Percentiles rank a stretch among this genome's conserved stretches.
These are phyloP conservation scores for Natator depressus DNA, from an alignment of 2,113 vertebrate genomes.

Conservation along the genomic window DNA sequence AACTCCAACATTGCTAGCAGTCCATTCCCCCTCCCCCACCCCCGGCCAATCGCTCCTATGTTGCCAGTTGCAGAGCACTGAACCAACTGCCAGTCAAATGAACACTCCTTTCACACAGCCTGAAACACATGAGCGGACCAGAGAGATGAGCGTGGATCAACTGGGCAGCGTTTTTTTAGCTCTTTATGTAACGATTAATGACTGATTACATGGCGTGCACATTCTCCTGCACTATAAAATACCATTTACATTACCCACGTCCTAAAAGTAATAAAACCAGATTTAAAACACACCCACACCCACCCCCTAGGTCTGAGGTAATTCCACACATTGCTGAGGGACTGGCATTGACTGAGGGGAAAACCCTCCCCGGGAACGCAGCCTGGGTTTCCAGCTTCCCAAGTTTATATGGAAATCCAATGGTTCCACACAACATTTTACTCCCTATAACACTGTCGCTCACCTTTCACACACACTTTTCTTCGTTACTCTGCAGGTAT, in stretches of 20 bases:
- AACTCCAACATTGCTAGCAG: background rate
- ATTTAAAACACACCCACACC: background rate
- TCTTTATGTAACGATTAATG: background rate
- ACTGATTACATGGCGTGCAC: background rate
- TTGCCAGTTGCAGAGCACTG: background rate
- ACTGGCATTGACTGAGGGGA: background rate
- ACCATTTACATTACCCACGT: background rate
- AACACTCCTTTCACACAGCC: background rate
- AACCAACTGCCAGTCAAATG: background rate
- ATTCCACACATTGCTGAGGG: background rate
- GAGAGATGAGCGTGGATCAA: background rate
- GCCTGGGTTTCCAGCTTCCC: background rate
- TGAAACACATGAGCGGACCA: background rate
- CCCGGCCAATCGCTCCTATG: background rate
- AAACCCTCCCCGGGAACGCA: background rate
- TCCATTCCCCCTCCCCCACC: background rate
- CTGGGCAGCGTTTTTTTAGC: background rate
- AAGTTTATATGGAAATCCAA: background rate
- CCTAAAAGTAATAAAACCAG: background rate
- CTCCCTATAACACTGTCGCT: background rate
- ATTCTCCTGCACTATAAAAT: background rate
- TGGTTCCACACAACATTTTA: background rate
- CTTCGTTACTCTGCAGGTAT: slow-evolving; percentile 64
- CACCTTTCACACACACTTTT: background rate
- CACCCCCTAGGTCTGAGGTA: accelerated